A percentile compares a stretch with the other conserved stretches of the same genome.
phyloP scores from a whole-genome alignment of 2,113 vertebrate species.

The Nestor notabilis region DNA sequence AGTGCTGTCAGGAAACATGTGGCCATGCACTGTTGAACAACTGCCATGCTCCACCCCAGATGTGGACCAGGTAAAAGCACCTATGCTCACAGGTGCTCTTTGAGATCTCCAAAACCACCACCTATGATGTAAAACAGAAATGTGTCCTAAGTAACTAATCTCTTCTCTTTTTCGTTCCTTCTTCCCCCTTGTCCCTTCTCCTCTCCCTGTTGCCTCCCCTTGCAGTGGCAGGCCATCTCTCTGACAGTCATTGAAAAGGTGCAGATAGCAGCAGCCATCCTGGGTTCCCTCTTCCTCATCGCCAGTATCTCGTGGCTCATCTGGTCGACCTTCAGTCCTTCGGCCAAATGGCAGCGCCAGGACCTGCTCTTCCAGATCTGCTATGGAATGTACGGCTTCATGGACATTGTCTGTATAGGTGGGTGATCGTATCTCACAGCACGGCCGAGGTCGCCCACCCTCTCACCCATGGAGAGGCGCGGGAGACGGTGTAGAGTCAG shows the following conservation, averaged over 20 bases:
- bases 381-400: constrained; percentile 99
- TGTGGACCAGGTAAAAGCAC: neutral
- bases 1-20: neutral
- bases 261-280: constrained; percentile 95
- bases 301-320: constrained; percentile 99
- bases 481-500: neutral
- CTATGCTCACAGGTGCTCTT: neutral
- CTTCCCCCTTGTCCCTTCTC: neutral
- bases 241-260: constrained; percentile 99
- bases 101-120: neutral
- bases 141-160: neutral
- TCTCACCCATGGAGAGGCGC: fast-evolving
- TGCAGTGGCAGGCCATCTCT: constrained; percentile 98
- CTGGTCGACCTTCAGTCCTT: constrained; percentile 98
- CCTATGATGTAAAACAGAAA: neutral
- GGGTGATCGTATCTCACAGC: constrained; percentile 43
- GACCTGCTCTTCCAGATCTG: constrained; percentile 99
- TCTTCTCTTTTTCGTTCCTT: constrained; percentile 1
- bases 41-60: neutral
- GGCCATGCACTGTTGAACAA: neutral
- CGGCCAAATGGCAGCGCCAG: constrained; percentile 97
- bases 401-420: constrained; percentile 99
- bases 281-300: constrained; percentile 97
- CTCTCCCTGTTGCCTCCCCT: neutral
- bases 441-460: fast-evolving